Conservation (phyloP, 2,797 vertebrate species). For the Fistularia commersonii region DNA sequence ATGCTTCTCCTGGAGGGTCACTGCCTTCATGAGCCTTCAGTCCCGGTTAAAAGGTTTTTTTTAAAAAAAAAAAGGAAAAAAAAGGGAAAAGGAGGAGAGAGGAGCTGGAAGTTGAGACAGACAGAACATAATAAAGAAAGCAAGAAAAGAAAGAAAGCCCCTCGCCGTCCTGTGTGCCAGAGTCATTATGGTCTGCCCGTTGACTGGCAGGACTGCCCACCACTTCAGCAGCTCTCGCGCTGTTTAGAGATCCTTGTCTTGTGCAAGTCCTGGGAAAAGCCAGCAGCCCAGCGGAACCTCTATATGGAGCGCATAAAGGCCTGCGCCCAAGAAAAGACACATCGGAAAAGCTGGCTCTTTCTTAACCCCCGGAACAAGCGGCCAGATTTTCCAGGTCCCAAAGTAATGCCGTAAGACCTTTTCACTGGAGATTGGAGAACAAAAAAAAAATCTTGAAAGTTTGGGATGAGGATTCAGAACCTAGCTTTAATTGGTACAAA, state of each 20-base stretch:
- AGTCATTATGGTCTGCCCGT: slow-evolving; percentile 52
- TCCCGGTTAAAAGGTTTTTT: slow-evolving; percentile 39
- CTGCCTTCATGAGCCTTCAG: slow-evolving; percentile 53
- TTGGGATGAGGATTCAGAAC: no score
- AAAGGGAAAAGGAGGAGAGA: slow-evolving; percentile 4
- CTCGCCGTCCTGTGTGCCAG: slow-evolving; percentile 47
- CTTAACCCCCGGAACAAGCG: no score
- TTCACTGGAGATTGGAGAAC: no score
- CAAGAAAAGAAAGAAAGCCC: slow-evolving; percentile 42
- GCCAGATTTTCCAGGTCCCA: no score
- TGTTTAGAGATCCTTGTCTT: slow-evolving; percentile 48
- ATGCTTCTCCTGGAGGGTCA: no score
- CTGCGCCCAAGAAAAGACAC: no score
- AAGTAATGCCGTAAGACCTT: no score
- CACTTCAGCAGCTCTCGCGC: slow-evolving; percentile 53
- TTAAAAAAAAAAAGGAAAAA: no score
- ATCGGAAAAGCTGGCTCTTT: no score
- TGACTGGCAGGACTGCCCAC: slow-evolving; percentile 50
- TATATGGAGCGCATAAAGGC: background rate
- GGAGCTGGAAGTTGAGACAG: slow-evolving; percentile 16
- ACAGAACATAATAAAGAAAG: slow-evolving; percentile 33
- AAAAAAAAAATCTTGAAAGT: no score
- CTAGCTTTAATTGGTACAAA: no score
- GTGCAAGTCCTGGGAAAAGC: slow-evolving; percentile 60
- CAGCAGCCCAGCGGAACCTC: no score